A percentile compares a stretch with the other conserved stretches of the same genome.
phyloP scores from a whole-genome alignment of 2,113 vertebrate genomes.

The Nesogale talazaci region DNA sequence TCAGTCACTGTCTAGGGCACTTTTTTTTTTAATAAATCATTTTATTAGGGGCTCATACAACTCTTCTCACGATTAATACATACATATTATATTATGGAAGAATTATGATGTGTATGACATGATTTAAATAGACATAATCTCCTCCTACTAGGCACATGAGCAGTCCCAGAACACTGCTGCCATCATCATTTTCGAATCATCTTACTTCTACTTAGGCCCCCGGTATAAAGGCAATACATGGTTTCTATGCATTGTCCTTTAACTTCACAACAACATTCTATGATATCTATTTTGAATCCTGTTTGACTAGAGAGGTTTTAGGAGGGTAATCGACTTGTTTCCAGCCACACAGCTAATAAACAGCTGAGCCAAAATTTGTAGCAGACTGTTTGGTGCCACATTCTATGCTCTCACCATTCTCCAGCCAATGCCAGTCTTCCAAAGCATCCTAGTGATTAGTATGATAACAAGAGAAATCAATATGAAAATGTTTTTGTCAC shows the following conservation, averaged over 20 bases:
- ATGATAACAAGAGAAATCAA: not conserved
- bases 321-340: slow-evolving; percentile 5
- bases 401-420: not conserved
- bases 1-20: not conserved
- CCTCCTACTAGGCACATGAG: slow-evolving; percentile 27
- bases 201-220: no score
- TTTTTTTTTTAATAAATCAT: no score
- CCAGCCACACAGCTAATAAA: not conserved
- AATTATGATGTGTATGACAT: slow-evolving; percentile 4
- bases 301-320: slow-evolving; percentile 41
- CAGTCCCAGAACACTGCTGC: not conserved
- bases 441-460: not conserved
- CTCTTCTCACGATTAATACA: no score
- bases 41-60: no score
- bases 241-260: not conserved
- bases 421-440: not conserved
- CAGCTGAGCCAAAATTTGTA: slow-evolving; percentile 5
- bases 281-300: slow-evolving; percentile 19
- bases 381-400: not conserved
- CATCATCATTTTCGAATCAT: no score
- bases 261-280: not conserved
- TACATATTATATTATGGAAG: slow-evolving; percentile 48
- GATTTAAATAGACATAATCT: slow-evolving; percentile 54
- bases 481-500: not conserved
- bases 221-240: no score